These are phyloP conservation scores for Epinephelus moara DNA, from an alignment of 2,113 vertebrate genomes.

Conservation along the genomic window DNA sequence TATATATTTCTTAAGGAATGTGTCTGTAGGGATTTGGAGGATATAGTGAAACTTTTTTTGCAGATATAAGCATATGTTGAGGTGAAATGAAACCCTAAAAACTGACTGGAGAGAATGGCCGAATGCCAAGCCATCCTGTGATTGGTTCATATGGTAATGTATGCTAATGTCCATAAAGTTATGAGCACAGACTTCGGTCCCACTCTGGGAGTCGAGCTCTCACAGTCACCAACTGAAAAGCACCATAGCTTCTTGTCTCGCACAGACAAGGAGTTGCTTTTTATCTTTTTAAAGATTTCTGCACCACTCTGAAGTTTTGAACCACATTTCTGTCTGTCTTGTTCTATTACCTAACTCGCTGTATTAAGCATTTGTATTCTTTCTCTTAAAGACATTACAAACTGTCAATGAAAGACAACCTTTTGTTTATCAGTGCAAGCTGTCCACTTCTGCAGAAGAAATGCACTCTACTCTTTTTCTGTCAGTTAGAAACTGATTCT, in stretches of 20 bases:
- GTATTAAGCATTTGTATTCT: no score
- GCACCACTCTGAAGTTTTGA: background rate
- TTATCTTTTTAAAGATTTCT: background rate
- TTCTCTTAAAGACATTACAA: background rate
- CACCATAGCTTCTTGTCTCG: background rate
- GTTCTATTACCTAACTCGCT: background rate
- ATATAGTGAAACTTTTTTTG: background rate
- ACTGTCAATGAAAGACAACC: background rate
- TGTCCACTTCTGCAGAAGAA: background rate
- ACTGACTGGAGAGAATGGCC: slow-evolving; percentile 10
- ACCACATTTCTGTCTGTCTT: background rate
- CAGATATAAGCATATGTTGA: background rate
- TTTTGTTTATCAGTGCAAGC: background rate
- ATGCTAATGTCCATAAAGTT: slow-evolving; percentile 36
- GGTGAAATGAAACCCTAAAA: background rate
- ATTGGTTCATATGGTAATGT: slow-evolving; percentile 37
- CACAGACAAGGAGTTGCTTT: background rate
- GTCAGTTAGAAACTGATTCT: background rate
- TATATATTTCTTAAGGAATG: background rate
- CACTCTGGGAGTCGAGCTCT: background rate
- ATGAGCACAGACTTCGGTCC: background rate
- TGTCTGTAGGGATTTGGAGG: background rate
- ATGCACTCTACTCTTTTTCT: background rate
- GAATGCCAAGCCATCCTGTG: slow-evolving; percentile 11
- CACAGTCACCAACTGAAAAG: background rate